phyloP scores from a whole-genome alignment of 2,888 invertebrate genomes.

The Cheilosia urbana region DNA sequence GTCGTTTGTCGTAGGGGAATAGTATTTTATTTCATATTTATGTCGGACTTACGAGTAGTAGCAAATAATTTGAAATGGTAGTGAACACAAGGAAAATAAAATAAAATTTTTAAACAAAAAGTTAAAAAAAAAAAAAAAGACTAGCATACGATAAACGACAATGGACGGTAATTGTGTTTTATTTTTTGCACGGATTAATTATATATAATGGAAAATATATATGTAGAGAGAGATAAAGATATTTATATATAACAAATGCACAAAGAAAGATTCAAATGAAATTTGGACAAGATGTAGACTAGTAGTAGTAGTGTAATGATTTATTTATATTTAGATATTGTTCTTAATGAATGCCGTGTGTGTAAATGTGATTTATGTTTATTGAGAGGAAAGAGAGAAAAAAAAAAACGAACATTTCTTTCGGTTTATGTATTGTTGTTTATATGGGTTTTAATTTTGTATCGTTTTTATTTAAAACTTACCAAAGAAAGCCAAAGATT shows the following conservation, averaged over 20 bases:
- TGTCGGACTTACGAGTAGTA: too few species aligned
- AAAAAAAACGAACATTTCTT: slow-evolving; percentile 22
- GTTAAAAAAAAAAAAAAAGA: too few species aligned
- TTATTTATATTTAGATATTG: not conserved
- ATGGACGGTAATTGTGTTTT: not conserved
- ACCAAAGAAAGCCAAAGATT: slow-evolving; percentile 98
- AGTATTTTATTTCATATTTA: too few species aligned
- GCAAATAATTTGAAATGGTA: too few species aligned
- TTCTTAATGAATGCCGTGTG: slow-evolving; percentile 78
- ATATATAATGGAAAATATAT: slow-evolving; percentile 3
- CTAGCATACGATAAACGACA: too few species aligned
- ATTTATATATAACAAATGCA: slow-evolving; percentile 42
- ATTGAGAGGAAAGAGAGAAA: too few species aligned
- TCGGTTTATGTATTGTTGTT: slow-evolving; percentile 63
- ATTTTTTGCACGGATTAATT: slow-evolving; percentile 10
- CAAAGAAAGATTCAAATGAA: slow-evolving; percentile 22
- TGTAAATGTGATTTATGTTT: slow-evolving; percentile 75
- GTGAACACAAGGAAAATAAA: too few species aligned
- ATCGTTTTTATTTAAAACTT: slow-evolving; percentile 87
- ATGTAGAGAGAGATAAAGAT: slow-evolving; percentile 13
- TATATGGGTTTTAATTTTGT: slow-evolving; percentile 77
- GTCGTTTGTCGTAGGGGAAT: too few species aligned
- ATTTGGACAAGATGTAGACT: slow-evolving; percentile 41
- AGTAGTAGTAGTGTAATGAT: slow-evolving; percentile 13
- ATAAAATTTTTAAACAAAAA: too few species aligned